phyloP scores from a whole-genome alignment of 2,888 invertebrate genomes.

The Temnothorax ravouxi region DNA sequence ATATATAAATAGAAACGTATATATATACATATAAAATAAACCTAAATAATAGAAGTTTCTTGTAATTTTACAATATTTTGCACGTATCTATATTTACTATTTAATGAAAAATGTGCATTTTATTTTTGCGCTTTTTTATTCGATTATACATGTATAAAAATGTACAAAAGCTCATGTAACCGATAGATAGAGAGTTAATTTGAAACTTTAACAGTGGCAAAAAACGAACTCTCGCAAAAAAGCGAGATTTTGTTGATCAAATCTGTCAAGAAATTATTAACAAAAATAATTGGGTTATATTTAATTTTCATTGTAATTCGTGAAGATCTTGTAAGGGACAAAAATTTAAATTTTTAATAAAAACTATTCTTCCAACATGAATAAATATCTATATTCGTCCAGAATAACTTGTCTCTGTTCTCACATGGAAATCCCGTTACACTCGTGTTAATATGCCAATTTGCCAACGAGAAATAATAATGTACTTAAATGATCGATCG shows the following conservation, averaged over 20 bases:
- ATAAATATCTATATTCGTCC: background rate
- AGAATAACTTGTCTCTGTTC: background rate
- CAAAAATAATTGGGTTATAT: background rate
- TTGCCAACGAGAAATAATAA: background rate
- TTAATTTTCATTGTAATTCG: background rate
- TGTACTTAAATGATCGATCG: constrained; percentile 9
- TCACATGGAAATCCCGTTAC: background rate
- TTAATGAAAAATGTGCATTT: background rate
- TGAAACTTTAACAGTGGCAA: background rate
- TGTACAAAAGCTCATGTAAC: background rate
- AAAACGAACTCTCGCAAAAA: background rate
- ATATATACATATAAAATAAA: too few relatives aligned
- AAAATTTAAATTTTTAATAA: background rate
- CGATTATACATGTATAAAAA: background rate
- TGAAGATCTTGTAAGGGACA: background rate
- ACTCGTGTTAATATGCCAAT: background rate
- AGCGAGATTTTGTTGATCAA: background rate
- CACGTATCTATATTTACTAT: background rate
- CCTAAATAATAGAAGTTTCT: background rate
- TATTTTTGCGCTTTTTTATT: background rate
- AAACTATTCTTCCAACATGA: background rate
- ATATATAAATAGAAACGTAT: too few relatives aligned
- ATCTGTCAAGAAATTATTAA: background rate
- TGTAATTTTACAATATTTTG: background rate
- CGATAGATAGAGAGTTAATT: background rate